Base-by-base conservation (phyloP, 2,113 vertebrate species). In the Chaetorhynchus papuensis region DNA sequence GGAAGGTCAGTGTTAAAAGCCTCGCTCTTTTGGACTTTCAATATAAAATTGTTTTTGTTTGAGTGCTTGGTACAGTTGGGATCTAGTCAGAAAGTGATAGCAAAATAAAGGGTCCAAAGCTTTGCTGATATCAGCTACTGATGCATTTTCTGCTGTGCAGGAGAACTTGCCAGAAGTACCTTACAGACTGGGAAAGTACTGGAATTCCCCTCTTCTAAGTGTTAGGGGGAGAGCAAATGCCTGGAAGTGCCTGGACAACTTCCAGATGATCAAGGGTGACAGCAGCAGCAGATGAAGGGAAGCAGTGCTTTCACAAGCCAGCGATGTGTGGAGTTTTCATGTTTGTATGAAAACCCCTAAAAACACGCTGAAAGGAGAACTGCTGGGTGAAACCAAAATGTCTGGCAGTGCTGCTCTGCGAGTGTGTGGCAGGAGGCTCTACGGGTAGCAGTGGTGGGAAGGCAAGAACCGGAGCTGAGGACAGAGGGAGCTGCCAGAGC, bases 321-420 rank as follows among this genome's bases (percentile, higher is more conserved):
- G 45, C 3, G 1, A 7, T 7, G 6, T 63, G 57, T 35, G 10
- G 31, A 74, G 28, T 74, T 80, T 45, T 59, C 60, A 39, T 22
- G 19, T 83, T 77, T 52, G 33, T 81, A 23, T 12, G 9, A 90
- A 80, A 77, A 7, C 31, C 42, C 21, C n/a, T 57, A 35, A 65
- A 83, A 86, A 69, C 9, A 26, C 1, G 0, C 37, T 37, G 23
- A 65, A 76, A 90, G 59, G 57, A 77, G 82, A 93, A 76, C 49
- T 83, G 47, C 24, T 2, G 5, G 10, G 53, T 87, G 65, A 76
- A 84, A 59, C 28, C 22, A 72, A 49, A 33, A 52, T 8, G 6
- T 76, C 66, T 87, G 82, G 52, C 45, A 37, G 49, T 33, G 37
- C 44, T 0, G 2, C 15, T 47, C 35, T 47, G 50, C 0, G 0